A percentile compares a stretch with the other conserved stretches of the same genome.
Evolutionary conservation across 2,113 vertebrate genomes (phyloP).

Genomic region (Osmerus eperlanus): DNA sequence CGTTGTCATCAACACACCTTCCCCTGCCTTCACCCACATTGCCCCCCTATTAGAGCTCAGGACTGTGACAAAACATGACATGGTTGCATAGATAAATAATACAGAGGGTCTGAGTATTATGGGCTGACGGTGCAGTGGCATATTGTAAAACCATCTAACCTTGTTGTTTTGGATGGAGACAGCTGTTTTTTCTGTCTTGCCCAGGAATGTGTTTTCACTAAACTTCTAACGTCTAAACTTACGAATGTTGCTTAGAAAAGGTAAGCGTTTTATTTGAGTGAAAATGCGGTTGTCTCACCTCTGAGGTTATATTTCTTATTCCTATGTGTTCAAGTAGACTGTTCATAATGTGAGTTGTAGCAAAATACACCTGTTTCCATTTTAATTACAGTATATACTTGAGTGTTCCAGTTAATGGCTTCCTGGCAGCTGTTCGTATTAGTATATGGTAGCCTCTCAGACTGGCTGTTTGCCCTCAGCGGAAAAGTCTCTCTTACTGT

Average conservation of each 20-base stretch:
- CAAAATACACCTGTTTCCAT: conserved; percentile 38
- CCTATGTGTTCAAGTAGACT: background rate
- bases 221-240: too few relatives aligned
- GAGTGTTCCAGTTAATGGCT: conserved; percentile 36
- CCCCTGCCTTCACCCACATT: background rate
- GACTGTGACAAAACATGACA: background rate
- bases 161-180: background rate
- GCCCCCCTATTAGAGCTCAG: background rate
- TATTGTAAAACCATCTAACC: background rate
- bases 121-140: background rate
- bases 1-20: background rate
- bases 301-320: background rate
- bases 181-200: conserved; percentile 4
- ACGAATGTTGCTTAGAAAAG: background rate
- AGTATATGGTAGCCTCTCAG: conserved; percentile 22
- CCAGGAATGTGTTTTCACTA: conserved; percentile 3
- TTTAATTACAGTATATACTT: conserved; percentile 26
- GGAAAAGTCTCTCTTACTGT: background rate
- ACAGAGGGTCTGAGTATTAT: background rate
- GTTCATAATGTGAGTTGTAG: conserved; percentile 3
- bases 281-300: background rate
- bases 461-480: conserved; percentile 20
- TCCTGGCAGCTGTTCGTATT: conserved; percentile 42
- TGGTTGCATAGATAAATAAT: background rate
- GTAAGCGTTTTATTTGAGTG: too few relatives aligned